Conservation (phyloP, 2,797 vertebrate species). For the Synanceia verrucosa region DNA sequence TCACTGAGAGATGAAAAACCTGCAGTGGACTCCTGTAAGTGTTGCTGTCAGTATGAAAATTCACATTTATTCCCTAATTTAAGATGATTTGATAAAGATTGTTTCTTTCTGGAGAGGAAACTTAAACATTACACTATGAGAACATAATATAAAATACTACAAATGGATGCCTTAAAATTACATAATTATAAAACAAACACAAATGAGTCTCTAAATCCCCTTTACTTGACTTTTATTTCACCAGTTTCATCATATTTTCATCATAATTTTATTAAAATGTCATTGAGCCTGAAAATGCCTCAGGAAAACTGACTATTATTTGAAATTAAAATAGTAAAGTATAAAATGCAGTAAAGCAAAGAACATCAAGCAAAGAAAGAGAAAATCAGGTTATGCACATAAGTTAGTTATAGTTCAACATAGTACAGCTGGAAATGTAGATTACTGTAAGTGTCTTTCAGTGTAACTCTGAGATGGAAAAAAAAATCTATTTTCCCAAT, state of each 20-base stretch:
- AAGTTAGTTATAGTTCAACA: neutral
- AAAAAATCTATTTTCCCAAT: neutral
- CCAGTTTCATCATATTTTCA: neutral
- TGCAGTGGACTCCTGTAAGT: constrained; percentile 60
- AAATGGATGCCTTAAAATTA: neutral
- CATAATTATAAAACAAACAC: neutral
- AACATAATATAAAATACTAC: neutral
- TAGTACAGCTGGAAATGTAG: neutral
- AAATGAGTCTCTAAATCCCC: neutral
- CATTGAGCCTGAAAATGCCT: neutral
- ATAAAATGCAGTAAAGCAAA: neutral
- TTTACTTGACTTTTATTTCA: neutral
- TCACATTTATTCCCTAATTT: neutral
- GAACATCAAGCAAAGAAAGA: neutral
- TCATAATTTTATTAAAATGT: too few relatives aligned
- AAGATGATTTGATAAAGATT: neutral
- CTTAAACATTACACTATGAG: neutral
- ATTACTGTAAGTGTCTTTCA: neutral
- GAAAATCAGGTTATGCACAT: neutral
- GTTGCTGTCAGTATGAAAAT: neutral
- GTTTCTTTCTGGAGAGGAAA: neutral
- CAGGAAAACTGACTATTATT: neutral
- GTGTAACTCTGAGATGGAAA: neutral
- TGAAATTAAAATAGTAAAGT: neutral
- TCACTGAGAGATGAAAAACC: constrained; percentile 73